These are phyloP conservation scores for Varanus salvator DNA, from an alignment of 2,113 vertebrate genomes.

Conservation along the genomic window DNA sequence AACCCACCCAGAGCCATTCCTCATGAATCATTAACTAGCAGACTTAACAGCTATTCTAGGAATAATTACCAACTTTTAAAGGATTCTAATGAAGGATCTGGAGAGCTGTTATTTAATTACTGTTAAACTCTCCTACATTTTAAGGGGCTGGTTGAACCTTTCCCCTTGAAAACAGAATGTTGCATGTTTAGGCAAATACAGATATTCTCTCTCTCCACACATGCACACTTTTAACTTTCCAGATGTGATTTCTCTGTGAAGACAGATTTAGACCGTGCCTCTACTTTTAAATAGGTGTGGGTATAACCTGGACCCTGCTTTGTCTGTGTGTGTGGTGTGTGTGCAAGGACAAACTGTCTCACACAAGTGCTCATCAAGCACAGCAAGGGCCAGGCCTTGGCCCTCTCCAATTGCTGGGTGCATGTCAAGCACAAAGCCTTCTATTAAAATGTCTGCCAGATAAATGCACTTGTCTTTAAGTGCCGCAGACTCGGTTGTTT, in stretches of 20 bases:
- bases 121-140: constrained; percentile 16
- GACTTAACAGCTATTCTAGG: neutral
- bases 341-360: neutral
- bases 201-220: neutral
- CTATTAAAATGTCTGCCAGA: neutral
- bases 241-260: constrained; percentile 31
- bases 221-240: neutral
- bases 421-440: too few species aligned
- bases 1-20: neutral
- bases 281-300: neutral
- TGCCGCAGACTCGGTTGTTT: too few species aligned
- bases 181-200: constrained; percentile 53
- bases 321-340: neutral
- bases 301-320: neutral
- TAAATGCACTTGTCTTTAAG: too few species aligned
- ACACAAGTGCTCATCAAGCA: neutral
- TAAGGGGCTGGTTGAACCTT: constrained; percentile 37
- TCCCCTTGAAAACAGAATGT: constrained; percentile 46
- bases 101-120: constrained; percentile 40
- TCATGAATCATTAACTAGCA: neutral
- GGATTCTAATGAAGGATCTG: neutral
- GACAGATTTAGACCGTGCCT: constrained; percentile 2
- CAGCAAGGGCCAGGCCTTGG: neutral
- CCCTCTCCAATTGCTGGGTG: neutral
- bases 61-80: constrained; percentile 48